Evolutionary conservation across 2,113 vertebrate species (phyloP).

Genomic region (Spea bombifrons): DNA sequence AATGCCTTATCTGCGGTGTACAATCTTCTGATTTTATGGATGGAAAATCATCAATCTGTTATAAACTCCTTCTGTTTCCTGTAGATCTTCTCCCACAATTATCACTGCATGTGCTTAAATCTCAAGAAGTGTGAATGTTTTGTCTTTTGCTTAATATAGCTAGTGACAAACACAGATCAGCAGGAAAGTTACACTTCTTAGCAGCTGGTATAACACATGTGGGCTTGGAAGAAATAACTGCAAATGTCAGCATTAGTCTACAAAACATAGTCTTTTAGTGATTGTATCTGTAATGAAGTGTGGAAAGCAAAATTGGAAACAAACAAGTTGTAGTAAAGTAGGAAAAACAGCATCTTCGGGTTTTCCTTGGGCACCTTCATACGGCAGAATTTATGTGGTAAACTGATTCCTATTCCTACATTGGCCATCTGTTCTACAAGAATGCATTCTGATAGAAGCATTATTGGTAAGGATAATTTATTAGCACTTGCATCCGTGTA

Average conservation of each 20-base stretch:
- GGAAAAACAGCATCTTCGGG: conserved; percentile 23
- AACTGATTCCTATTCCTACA: conserved; percentile 13
- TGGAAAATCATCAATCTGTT: conserved; percentile 27
- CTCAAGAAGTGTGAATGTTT: conserved; percentile 43
- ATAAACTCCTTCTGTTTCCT: conserved; percentile 32
- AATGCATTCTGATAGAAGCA: conserved; percentile 14
- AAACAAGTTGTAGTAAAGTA: conserved; percentile 21
- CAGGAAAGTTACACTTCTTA: conserved; percentile 41
- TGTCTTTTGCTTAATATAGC: conserved; percentile 47
- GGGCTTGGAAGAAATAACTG: conserved; percentile 39
- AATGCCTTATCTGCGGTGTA: conserved; percentile 18
- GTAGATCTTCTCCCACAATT: conserved; percentile 32
- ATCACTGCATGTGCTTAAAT: conserved; percentile 45
- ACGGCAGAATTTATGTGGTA: conserved; percentile 23
- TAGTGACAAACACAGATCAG: conserved; percentile 47
- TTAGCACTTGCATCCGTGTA: conserved; percentile 6
- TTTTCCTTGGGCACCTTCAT: conserved; percentile 32
- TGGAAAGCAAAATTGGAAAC: conserved; percentile 39
- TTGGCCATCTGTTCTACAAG: conserved; percentile 37
- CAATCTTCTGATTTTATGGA: conserved; percentile 31
- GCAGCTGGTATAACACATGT: conserved; percentile 46
- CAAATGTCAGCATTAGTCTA: conserved; percentile 37
- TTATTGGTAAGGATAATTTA: conserved; percentile 36
- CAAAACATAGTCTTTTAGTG: conserved; percentile 37
- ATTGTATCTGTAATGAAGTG: conserved; percentile 31